phyloP scores from a whole-genome alignment of 2,888 invertebrate genomes.

The Belgica antarctica region DNA sequence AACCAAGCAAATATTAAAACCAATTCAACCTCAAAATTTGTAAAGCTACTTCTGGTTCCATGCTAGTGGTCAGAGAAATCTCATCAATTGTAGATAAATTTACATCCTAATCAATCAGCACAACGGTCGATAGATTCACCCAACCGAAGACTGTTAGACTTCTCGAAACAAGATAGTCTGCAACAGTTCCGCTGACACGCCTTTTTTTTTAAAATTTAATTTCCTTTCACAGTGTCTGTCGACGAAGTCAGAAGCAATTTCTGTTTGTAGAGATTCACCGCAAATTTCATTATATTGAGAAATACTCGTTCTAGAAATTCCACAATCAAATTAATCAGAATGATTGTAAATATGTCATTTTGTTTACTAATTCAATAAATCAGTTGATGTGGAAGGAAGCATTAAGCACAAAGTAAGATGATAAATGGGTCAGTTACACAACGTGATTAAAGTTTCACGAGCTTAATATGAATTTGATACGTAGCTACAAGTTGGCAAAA shows the following conservation, averaged over 20 bases:
- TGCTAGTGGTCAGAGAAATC: too few species aligned
- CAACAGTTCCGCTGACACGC: slow-evolving; percentile 22
- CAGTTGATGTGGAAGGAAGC: neutral
- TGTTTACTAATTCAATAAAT: slow-evolving; percentile 15
- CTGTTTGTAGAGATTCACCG: neutral
- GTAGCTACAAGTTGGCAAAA: neutral
- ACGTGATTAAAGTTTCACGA: slow-evolving; percentile 1
- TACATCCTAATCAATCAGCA: too few species aligned
- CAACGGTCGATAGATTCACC: too few species aligned
- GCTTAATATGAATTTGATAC: neutral
- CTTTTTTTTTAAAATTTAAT: slow-evolving; percentile 16
- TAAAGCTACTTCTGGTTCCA: too few species aligned
- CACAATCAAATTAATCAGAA: slow-evolving; percentile 33
- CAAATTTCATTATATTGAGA: neutral
- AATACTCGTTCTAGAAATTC: slow-evolving; percentile 15
- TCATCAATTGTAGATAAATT: too few species aligned
- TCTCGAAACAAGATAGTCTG: neutral
- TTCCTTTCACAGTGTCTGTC: neutral
- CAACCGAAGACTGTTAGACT: neutral
- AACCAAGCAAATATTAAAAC: too few species aligned
- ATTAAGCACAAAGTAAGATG: neutral
- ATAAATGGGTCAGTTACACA: neutral
- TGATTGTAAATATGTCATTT: slow-evolving; percentile 7
- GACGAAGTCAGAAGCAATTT: neutral
- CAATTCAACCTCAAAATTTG: too few species aligned